These are phyloP conservation scores for Salminus brasiliensis DNA, from an alignment of 2,113 vertebrate species.

Conservation along the genomic window DNA sequence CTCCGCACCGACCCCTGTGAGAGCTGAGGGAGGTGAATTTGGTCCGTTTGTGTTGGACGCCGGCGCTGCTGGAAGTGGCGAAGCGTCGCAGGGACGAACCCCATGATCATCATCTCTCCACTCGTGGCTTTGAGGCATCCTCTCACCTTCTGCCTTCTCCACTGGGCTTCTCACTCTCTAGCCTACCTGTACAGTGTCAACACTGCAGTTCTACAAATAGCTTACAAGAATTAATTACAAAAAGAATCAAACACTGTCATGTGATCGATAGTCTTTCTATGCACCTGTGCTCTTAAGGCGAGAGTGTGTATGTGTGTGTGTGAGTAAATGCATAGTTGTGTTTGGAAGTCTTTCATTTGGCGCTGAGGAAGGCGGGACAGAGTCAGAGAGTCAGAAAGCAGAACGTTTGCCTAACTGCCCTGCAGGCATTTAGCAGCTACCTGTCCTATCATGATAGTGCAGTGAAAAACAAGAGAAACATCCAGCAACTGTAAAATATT, in stretches of 20 bases:
- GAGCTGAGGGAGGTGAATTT: slow-evolving; percentile 58
- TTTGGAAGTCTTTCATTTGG: neutral
- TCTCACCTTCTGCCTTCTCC: neutral
- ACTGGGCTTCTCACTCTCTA: slow-evolving; percentile 23
- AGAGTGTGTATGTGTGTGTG: neutral
- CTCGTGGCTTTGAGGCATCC: slow-evolving; percentile 5
- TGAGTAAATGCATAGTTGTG: neutral
- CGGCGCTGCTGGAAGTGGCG: slow-evolving; percentile 56
- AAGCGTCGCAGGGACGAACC: slow-evolving; percentile 46
- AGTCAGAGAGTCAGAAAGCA: neutral
- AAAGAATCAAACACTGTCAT: neutral
- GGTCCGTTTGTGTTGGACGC: slow-evolving; percentile 53
- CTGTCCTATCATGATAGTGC: slow-evolving; percentile 22
- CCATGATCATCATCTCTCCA: slow-evolving; percentile 30
- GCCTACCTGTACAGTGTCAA: neutral
- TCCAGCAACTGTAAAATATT: neutral
- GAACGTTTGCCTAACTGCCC: slow-evolving; percentile 13
- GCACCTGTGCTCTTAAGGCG: neutral
- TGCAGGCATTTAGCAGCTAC: neutral
- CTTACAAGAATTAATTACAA: neutral
- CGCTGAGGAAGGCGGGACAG: slow-evolving; percentile 14
- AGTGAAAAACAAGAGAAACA: neutral
- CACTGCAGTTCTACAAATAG: no score
- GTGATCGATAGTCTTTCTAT: neutral
- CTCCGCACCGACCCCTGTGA: neutral